Conservation (phyloP, 1,140 invertebrate genomes). For the Anadara kagoshimensis region DNA sequence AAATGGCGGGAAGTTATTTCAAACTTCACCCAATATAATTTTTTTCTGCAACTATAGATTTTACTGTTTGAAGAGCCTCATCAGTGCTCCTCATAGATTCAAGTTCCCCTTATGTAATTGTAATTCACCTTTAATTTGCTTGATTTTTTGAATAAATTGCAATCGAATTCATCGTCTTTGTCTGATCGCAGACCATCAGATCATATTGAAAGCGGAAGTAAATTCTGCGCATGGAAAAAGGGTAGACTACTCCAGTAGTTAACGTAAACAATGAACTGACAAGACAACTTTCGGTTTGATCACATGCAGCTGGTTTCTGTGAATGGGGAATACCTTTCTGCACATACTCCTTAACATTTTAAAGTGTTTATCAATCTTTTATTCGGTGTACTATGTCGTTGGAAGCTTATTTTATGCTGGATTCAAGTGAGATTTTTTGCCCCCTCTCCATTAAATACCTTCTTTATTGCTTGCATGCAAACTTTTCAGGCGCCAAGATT, state of each 20-base stretch:
- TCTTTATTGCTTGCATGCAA: background rate
- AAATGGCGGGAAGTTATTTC: too few species aligned
- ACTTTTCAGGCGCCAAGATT: too few species aligned
- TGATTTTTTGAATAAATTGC: too few species aligned
- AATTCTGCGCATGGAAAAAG: background rate
- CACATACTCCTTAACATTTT: slow-evolving; percentile 29
- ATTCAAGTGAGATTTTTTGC: slow-evolving; percentile 10
- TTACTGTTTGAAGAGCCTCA: too few species aligned
- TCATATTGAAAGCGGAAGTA: background rate
- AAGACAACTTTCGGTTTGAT: background rate
- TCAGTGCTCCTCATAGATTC: too few species aligned
- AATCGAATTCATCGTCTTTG: background rate
- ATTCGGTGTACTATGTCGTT: slow-evolving; percentile 23
- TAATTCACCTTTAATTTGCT: too few species aligned
- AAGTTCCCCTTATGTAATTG: too few species aligned
- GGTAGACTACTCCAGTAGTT: background rate
- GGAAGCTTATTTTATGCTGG: slow-evolving; percentile 32
- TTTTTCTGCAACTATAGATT: too few species aligned
- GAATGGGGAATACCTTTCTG: slow-evolving; percentile 14
- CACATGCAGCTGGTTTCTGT: background rate
- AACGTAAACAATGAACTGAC: background rate
- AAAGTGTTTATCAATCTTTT: slow-evolving; percentile 38
- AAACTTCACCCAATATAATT: too few species aligned
- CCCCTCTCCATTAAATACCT: background rate
- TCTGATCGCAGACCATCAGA: background rate